Evolutionary conservation across 2,113 vertebrate genomes (phyloP), one percentile per base, ranked within the genome.

Genomic region (Thunnus thynnus): DNA sequence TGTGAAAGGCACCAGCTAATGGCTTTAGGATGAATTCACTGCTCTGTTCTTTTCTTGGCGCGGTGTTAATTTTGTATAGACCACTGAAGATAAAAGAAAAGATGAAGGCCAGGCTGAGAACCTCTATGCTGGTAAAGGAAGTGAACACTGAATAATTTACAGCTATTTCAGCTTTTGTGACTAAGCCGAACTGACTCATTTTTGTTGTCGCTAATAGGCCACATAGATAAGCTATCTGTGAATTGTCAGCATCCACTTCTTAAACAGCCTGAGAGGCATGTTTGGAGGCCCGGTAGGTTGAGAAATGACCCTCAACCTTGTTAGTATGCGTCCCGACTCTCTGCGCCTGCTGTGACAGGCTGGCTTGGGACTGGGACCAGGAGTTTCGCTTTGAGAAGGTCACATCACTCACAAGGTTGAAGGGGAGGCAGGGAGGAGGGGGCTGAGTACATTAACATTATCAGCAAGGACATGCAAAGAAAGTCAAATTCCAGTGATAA

Each of bases 361-460:
- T 62, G 82, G 71, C 78, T 52, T 65, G 82, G 86, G 81, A 89
- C 77, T 32, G 86, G 72, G 86, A 88, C 74, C 82, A 17, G 61
- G 80, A 82, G 80, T 74, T 84, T 72, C 8, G 58, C 86, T 77
- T 73, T 77, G 77, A 88, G 88, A 90, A 93, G 91, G 93, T 93
- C 87, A 89, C 65, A 62, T 78, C 68, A 61, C 76, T 87, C 84
- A 60, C 47, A 69, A 76, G 70, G 82, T 58, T 75, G 77, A 81
- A 64, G 69, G 61, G 63, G 69, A 66, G 44, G 57, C 18, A 64
- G 74, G 20, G 58, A 20, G 27, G 61, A 12, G 63, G 57, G 57
- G 32, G 57, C 58, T 36, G 66, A 62, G 48, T 16, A 36, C 44
- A 63, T 74, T 76, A 61, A 68, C 74, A 70, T 67, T 55, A 73